These are phyloP conservation scores for Heteractis magnifica DNA, from an alignment of 92 coral and sea anemone species.

Conservation along the genomic window DNA sequence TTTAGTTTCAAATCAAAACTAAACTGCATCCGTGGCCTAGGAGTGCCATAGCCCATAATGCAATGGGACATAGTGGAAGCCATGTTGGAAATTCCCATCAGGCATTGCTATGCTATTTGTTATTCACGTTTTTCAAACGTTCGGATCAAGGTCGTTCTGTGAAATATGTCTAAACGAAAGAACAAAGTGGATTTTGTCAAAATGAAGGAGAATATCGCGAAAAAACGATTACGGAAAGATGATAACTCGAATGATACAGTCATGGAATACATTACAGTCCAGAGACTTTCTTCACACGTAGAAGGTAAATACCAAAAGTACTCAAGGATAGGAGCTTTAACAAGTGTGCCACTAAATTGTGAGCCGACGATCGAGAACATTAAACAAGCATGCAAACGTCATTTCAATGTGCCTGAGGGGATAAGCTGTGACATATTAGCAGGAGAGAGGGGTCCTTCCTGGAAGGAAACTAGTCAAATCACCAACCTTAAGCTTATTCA, in stretches of 20 bases:
- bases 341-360: slow-evolving; percentile 50
- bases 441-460: slow-evolving; percentile 70
- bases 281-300: slow-evolving; percentile 41
- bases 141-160: background rate
- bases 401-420: slow-evolving; percentile 50
- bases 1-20: slow-evolving; percentile 11
- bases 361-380: slow-evolving; percentile 55
- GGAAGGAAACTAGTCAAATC: slow-evolving; percentile 50
- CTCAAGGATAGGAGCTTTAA: slow-evolving; percentile 58
- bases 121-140: background rate
- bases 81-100: slow-evolving; percentile 24
- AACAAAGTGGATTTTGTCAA: slow-evolving; percentile 19
- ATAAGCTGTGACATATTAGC: slow-evolving; percentile 68
- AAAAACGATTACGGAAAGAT: slow-evolving; percentile 10
- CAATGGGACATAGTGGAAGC: slow-evolving; percentile 20
- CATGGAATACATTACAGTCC: slow-evolving; percentile 48
- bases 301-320: slow-evolving; percentile 68
- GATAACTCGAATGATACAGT: background rate
- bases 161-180: slow-evolving; percentile 19
- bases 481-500: slow-evolving; percentile 60
- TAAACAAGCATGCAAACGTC: slow-evolving; percentile 55
- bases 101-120: background rate
- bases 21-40: slow-evolving; percentile 29
- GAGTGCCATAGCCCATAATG: slow-evolving; percentile 30
- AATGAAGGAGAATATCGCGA: slow-evolving; percentile 14